Conservation (phyloP, 2,888 invertebrate genomes). For the Zygothrica quintamaculata region DNA sequence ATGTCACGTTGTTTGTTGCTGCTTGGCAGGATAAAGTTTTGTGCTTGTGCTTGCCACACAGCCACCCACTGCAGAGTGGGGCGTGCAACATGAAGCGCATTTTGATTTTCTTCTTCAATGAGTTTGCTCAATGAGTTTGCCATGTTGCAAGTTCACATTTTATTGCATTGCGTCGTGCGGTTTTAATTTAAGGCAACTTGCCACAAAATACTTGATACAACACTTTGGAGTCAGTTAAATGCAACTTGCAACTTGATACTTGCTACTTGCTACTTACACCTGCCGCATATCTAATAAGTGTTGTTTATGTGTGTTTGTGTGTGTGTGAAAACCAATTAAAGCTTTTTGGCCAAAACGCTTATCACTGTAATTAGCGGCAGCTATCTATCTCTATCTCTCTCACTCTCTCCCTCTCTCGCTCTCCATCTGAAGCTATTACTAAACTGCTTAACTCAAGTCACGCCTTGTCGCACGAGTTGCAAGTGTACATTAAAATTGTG, state of each 20-base stretch:
- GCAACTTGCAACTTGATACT: constrained; percentile 35
- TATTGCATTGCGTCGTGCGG: constrained; percentile 76
- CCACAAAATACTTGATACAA: constrained; percentile 27
- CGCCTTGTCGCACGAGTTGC: constrained; percentile 27
- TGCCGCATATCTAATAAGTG: constrained; percentile 23
- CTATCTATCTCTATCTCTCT: not conserved
- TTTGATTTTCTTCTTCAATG: constrained; percentile 75
- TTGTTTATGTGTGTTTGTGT: too few relatives aligned
- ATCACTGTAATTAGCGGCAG: constrained; percentile 50
- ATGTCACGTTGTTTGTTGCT: constrained; percentile 55
- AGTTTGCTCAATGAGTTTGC: constrained; percentile 76
- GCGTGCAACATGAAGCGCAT: too few relatives aligned
- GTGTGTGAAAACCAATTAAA: constrained; percentile 26
- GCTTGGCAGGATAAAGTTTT: constrained; percentile 57
- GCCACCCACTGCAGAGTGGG: too few relatives aligned
- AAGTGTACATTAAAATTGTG: constrained; percentile 22
- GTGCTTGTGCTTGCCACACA: too few relatives aligned
- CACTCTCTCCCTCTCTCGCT: too few relatives aligned
- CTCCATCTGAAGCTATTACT: too few relatives aligned
- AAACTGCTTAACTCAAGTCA: constrained; percentile 8
- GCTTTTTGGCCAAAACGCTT: constrained; percentile 28
- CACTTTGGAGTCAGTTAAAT: not conserved
- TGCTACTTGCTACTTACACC: constrained; percentile 22
- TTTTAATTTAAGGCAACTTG: constrained; percentile 50
- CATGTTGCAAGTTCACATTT: constrained; percentile 71